Evolutionary conservation across 1,140 invertebrate genomes (phyloP).

Genomic region (Mercenaria mercenaria): DNA sequence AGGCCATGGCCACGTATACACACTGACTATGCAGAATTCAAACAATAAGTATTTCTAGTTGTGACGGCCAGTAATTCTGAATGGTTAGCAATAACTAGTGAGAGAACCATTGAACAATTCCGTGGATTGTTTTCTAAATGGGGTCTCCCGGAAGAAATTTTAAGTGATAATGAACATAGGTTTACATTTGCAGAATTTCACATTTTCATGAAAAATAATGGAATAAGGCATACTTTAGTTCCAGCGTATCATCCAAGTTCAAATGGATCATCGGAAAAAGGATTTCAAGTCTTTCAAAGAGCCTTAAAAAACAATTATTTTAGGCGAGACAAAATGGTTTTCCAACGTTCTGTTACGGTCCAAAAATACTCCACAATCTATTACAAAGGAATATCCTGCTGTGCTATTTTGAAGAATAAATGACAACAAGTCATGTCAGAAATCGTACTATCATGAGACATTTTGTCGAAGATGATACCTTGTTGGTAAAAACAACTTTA

Average conservation of each 20-base stretch:
- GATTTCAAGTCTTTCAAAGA: conserved; percentile 42
- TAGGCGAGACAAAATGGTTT: conserved; percentile 33
- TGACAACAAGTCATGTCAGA: neutral
- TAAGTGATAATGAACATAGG: conserved; percentile 83
- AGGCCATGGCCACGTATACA: conserved; percentile 69
- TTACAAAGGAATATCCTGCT: too few species aligned
- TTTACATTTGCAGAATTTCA: conserved; percentile 81
- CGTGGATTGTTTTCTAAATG: neutral
- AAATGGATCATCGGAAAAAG: conserved; percentile 68
- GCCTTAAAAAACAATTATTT: conserved; percentile 53
- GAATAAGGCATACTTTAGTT: too few species aligned
- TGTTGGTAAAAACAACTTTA: neutral
- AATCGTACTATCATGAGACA: neutral
- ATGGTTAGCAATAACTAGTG: conserved; percentile 80
- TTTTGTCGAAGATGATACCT: neutral
- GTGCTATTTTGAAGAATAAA: conserved; percentile 35
- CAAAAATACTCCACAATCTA: conserved; percentile 55
- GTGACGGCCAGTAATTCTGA: conserved; percentile 86
- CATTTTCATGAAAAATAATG: conserved; percentile 76
- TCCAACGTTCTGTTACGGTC: conserved; percentile 54
- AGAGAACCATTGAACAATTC: conserved; percentile 49
- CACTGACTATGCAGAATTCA: conserved; percentile 77
- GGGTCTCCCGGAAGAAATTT: conserved; percentile 76
- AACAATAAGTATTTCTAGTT: conserved; percentile 69
- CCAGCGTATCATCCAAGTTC: too few species aligned